Base-by-base conservation (phyloP, 2,888 invertebrate species). In the Caenorhabditis parvicauda region DNA sequence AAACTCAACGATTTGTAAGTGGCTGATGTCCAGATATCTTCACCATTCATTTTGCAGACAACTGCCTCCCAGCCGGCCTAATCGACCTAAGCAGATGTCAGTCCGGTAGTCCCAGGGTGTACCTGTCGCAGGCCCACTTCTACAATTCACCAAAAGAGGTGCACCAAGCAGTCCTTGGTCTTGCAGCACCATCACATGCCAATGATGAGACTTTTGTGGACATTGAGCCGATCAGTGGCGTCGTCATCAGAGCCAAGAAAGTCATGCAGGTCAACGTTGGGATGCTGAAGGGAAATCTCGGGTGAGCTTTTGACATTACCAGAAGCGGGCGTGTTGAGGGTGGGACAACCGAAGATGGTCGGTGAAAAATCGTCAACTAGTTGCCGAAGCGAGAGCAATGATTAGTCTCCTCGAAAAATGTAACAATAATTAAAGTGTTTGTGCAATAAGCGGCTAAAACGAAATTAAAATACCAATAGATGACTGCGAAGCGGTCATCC, bases 231-330 rank as follows among this genome's bases (percentile, higher is more conserved):
- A 58, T 65, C 6, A 63, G 67, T 7, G 77, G 77, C 19, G 78
- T 71, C 12, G 63, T 69, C n/a, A 66, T 74, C 12, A 59, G 56
- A 21, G 79, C 77, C 14, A 64, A 70, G 35, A 43, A 70, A 38
- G 63, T 70, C 28, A 73, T 76, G 61, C 79, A 80, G 50, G 61
- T 79, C 38, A 79, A 77, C 51, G 55, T 79, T 19, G 79, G 77
- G 46, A 67, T 79, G 65, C 49, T 69, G 12, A 72, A 70, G 21
- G 77, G 78, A 42, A 68, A 64, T 32, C 48, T 79, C 19, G 47
- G 44, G 77, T 76, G 42, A 38, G 57, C 14, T 54, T 42, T 45
- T 21, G 4, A 19, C 27, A 6, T 37, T 25, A 46, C 14, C n/a
- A 17, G 6, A 37, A 12, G 21, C 7, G 25, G 24, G 12, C 24